Evolutionary conservation across 1,140 invertebrate genomes (phyloP), one percentile per base, ranked within the genome.

Genomic region (Zaprionus davidi): DNA sequence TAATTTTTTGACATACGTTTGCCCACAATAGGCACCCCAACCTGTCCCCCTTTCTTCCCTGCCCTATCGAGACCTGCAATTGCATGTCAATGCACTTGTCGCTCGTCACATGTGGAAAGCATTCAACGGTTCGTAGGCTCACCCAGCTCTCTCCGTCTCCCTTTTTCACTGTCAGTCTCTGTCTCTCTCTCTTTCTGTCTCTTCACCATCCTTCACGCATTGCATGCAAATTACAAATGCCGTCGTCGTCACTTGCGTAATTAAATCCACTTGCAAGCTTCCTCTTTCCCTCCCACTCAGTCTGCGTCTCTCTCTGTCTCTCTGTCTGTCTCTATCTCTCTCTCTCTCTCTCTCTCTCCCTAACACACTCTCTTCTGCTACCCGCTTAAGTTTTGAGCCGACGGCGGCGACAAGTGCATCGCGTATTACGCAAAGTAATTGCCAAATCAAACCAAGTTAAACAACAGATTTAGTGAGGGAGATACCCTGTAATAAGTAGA

Each of bases 361-460:
- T 24, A 24, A 11, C 26, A n/a, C 11, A 7, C 36, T 15, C 53
- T 17, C 24, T 51, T 7, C 3, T 26, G n/a, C 24, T 28, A 5
- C 64, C 26, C 20, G 22, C 36, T 26, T 17, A 28, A 34, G 11
- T 51, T 58, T 59, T 38, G 5, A 71, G 62, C 68, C 53, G 36
- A 20, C 53, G 46, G 51, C 60, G 67, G 15, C 51, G 59, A 62
- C 70, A 76, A 76, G 63, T 76, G 74, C 74, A 72, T 55, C 31
- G 70, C 34, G 71, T 60, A 57, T 73, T 77, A 77, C 71, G 71
- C 75, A 77, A 77, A 73, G 70, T 63, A 77, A 77, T 77, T 77
- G 51, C 63, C 64, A 68, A 77, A 77, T 73, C 70, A 73, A 55
- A 7, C n/a, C 28, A 38, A 41, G 41, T 22, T 22, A 57, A 64